Base-by-base conservation (phyloP, 2,888 invertebrate species). In the Clitarchus hookeri region DNA sequence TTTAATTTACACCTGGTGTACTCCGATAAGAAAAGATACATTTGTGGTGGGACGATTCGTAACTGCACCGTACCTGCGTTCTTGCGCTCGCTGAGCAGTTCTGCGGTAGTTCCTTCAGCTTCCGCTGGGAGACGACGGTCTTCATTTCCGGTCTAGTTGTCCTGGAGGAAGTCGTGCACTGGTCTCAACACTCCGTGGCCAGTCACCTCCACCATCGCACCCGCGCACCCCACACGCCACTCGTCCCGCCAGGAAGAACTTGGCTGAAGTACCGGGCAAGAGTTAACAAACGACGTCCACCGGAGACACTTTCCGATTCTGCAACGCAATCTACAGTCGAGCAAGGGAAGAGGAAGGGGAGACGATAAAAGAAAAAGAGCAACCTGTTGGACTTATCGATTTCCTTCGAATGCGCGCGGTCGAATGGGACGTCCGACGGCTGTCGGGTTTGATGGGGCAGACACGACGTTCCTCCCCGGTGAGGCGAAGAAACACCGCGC, bases 361-460 rank as follows among this genome's bases (percentile, higher is more conserved):
- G 48, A 16, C 16, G 48, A 65, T n/a, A 65, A 23, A 65, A n/a
- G 19, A 65, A 65, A 2, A n/a, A n/a, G 65, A 65, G 65, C 65
- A 65, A 65, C 65, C 65, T 65, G 65, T 65, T 65, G 65, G 65
- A n/a, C n/a, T 65, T 65, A 65, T 65, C 65, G 65, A 65, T 65
- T 8, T 2, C 19, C 0, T n/a, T 16, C 23, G 65, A 19, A 2
- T 19, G 1, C 13, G 65, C 11, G 65, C n/a, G 19, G 19, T 65
- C 65, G 65, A 65, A 65, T 65, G 65, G 65, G n/a, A 19, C 65
- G 65, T 9, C 23, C 65, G 23, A 53, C 6, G 65, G 65, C 19
- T 16, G 11, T 4, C 65, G 8, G 65, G 1, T 8, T 23, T 23
- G 65, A 48, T 16, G 48, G 48, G 48, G 11, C 48, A 48, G 36